Base-by-base conservation (phyloP, 2,113 vertebrate species). In the Hirundichthys speculiger region DNA sequence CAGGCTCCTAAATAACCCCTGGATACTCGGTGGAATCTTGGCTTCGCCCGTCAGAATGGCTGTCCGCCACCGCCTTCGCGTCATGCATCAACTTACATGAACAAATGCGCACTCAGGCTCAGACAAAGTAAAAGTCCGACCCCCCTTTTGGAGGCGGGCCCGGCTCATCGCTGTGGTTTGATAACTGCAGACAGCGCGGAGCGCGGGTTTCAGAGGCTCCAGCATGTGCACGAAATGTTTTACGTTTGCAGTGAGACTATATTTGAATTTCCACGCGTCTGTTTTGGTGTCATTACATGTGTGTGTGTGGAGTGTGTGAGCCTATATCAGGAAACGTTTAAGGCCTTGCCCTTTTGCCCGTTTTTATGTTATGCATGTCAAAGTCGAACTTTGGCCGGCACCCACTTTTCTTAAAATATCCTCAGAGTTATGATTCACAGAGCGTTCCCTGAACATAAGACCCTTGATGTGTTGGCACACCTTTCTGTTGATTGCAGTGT, bases 1-100 rank as follows among this genome's bases (percentile, higher is more conserved):
- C 19, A 51, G 61, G 45, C 69, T 82, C 81, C 80, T 87, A 88
- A 89, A 85, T 88, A 79, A 83, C 50, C 38, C 13, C 50, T 81
- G 78, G 70, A 83, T 66, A 51, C 45, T 53, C 62, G 58, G 47
- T 55, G 80, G 78, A 89, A 89, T 86, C 74, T 69, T 84, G 85
- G 83, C 80, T 69, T 56, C 14, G 49, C 73, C 77, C 79, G 69
- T 89, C 82, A 67, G 62, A 47, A 41, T 79, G 68, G 79, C 76
- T 77, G 70, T 56, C 60, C 52, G 84, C 82, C 65, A 61, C 39
- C 22, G 20, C 42, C 67, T n/a, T 75, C 39, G 13, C 64, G 16
- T 64, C 81, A 59, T 66, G 65, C 71, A 71, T 69, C 71, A 72
- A 79, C 69, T 71, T 78, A 56, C 62, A 79, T 52, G 69, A 39